A percentile compares a stretch with the other conserved stretches of the same genome.
Evolutionary conservation across 2,888 invertebrate genomes (phyloP).

Genomic region (Agrochola lychnidis): DNA sequence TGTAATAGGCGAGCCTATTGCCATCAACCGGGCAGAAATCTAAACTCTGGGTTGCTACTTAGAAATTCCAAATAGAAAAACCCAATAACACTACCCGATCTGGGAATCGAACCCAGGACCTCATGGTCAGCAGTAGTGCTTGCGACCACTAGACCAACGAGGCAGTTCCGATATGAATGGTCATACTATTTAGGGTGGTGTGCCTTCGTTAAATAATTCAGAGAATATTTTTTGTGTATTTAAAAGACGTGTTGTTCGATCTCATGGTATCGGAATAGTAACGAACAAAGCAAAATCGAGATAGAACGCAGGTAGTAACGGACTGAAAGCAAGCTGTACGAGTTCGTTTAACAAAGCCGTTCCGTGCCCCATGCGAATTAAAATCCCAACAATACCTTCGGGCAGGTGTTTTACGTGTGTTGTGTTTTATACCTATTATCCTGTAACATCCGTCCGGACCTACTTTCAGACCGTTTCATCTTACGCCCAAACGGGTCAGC

Average conservation of each 20-base stretch:
- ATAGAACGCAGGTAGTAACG: slow-evolving; percentile 27
- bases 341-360: slow-evolving; percentile 69
- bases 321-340: slow-evolving; percentile 49
- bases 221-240: background rate
- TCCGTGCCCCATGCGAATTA: slow-evolving; percentile 74
- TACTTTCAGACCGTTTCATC: slow-evolving; percentile 88
- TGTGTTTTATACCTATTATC: slow-evolving; percentile 86
- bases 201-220: background rate
- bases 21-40: too few relatives aligned
- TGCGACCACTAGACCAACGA: too few relatives aligned
- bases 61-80: too few relatives aligned
- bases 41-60: too few relatives aligned
- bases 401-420: slow-evolving; percentile 86
- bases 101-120: too few relatives aligned
- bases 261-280: slow-evolving; percentile 20
- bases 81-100: too few relatives aligned
- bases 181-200: slow-evolving; percentile 2
- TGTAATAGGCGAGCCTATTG: too few relatives aligned
- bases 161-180: background rate
- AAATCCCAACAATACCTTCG: slow-evolving; percentile 78
- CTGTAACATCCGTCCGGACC: slow-evolving; percentile 82
- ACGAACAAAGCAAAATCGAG: slow-evolving; percentile 45
- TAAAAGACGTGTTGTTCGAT: background rate
- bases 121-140: too few relatives aligned
- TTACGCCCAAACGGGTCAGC: slow-evolving; percentile 88